Conservation (phyloP, 2,113 vertebrate species). For the Calyptommatus sinebrachiatus region DNA sequence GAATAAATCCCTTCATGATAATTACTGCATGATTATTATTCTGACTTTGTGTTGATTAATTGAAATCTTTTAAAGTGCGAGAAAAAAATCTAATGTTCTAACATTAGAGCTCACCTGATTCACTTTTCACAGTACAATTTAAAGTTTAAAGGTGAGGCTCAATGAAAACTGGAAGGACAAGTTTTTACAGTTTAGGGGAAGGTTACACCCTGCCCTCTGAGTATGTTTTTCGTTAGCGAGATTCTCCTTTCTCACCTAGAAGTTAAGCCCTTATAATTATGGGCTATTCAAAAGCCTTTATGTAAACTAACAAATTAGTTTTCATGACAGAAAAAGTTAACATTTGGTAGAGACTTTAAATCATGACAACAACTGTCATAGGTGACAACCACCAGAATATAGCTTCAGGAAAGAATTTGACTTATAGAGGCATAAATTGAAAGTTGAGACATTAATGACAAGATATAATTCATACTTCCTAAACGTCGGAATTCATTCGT, state of each 20-base stretch:
- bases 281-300: not conserved
- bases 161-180: conserved; percentile 15
- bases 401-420: not conserved
- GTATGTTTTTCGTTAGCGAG: not conserved
- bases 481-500: not conserved
- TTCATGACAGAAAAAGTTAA: conserved; percentile 4
- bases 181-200: conserved; percentile 16
- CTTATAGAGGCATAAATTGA: conserved; percentile 3
- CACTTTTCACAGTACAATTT: conserved; percentile 3
- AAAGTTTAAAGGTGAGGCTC: conserved; percentile 10
- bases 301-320: conserved; percentile 3
- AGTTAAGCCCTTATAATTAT: not conserved
- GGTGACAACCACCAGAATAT: not conserved
- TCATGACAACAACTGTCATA: not conserved
- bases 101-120: not conserved
- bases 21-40: not conserved
- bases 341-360: conserved; percentile 18
- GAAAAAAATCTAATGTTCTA: not conserved
- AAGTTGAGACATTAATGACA: not conserved
- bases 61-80: not conserved
- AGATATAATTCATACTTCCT: not conserved
- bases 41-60: not conserved
- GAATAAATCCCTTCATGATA: not conserved
- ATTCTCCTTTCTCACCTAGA: not conserved
- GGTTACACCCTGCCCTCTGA: conserved; percentile 13